phyloP scores from a whole-genome alignment of 2,797 vertebrate species.

The Phrynocephalus guinanensis region DNA sequence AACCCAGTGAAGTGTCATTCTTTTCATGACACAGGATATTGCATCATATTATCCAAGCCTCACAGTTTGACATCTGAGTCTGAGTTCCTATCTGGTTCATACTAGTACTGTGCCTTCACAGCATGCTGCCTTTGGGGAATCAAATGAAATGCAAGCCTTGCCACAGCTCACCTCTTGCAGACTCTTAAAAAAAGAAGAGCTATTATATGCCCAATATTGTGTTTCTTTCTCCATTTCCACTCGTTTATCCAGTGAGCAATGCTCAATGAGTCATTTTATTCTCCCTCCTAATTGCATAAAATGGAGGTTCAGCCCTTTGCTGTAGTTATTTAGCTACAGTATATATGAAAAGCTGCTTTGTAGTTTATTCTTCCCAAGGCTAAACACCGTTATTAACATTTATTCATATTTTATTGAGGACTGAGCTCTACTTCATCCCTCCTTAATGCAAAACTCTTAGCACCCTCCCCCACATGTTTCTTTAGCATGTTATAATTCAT shows the following conservation, averaged over 20 bases:
- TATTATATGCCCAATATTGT: background rate
- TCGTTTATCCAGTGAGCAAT: conserved; percentile 2
- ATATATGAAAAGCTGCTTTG: conserved; percentile 63
- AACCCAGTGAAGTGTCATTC: background rate
- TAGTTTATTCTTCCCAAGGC: conserved; percentile 67
- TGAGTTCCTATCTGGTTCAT: conserved; percentile 8
- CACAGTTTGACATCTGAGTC: background rate
- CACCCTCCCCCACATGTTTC: background rate
- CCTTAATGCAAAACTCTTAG: conserved; percentile 21
- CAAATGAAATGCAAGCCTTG: background rate
- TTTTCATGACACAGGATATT: background rate
- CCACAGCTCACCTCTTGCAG: conserved; percentile 4
- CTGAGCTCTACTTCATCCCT: conserved; percentile 19
- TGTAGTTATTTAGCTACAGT: conserved; percentile 48
- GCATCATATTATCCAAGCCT: conserved; percentile 10
- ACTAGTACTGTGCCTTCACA: background rate
- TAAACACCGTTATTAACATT: conserved; percentile 30
- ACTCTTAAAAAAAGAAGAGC: rapidly evolving
- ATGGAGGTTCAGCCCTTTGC: conserved; percentile 12
- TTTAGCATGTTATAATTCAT: background rate
- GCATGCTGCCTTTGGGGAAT: background rate
- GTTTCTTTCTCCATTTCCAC: conserved; percentile 27
- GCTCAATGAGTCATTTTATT: conserved; percentile 26
- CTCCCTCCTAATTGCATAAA: conserved; percentile 31
- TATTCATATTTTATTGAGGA: conserved; percentile 57